These are phyloP conservation scores for Apoda limacodes DNA, from an alignment of 2,888 invertebrate species.

Conservation along the genomic window DNA sequence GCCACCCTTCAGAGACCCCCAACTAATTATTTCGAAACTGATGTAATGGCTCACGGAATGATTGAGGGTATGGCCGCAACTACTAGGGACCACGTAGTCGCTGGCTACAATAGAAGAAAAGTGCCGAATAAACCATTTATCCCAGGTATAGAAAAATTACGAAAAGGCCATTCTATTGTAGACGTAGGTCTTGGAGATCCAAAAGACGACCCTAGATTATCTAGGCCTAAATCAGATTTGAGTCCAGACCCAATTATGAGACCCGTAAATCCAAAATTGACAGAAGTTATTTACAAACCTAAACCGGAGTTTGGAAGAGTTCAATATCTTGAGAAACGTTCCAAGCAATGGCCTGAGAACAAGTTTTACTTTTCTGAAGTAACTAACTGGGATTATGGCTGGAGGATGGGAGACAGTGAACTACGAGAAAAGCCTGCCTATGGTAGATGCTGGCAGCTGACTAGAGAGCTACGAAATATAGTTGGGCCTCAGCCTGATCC, in stretches of 20 bases:
- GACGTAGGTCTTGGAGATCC: constrained; percentile 33
- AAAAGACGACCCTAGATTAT: constrained; percentile 30
- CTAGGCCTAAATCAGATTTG: constrained; percentile 26
- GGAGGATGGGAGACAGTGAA: constrained; percentile 32
- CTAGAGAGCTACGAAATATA: constrained; percentile 25
- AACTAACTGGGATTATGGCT: constrained; percentile 32
- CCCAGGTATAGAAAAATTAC: constrained; percentile 27
- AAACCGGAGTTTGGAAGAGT: constrained; percentile 30
- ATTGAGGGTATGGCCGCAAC: constrained; percentile 30
- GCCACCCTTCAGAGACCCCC: constrained; percentile 32
- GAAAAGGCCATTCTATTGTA: constrained; percentile 29
- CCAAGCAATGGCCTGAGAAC: constrained; percentile 28
- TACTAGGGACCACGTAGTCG: constrained; percentile 29
- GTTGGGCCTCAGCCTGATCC: constrained; percentile 38
- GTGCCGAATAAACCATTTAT: constrained; percentile 28
- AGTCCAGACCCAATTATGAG: constrained; percentile 34
- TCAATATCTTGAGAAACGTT: constrained; percentile 27
- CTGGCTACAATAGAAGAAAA: constrained; percentile 27
- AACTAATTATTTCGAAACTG: constrained; percentile 33
- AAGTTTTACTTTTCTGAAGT: constrained; percentile 36
- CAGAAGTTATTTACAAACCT: constrained; percentile 27
- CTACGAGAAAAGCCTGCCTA: constrained; percentile 21
- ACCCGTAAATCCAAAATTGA: constrained; percentile 28
- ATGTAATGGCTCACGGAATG: constrained; percentile 34
- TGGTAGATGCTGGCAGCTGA: constrained; percentile 33